These are phyloP conservation scores for Leptopilina drosophilae DNA, from an alignment of 2,888 invertebrate species.

Conservation along the genomic window DNA sequence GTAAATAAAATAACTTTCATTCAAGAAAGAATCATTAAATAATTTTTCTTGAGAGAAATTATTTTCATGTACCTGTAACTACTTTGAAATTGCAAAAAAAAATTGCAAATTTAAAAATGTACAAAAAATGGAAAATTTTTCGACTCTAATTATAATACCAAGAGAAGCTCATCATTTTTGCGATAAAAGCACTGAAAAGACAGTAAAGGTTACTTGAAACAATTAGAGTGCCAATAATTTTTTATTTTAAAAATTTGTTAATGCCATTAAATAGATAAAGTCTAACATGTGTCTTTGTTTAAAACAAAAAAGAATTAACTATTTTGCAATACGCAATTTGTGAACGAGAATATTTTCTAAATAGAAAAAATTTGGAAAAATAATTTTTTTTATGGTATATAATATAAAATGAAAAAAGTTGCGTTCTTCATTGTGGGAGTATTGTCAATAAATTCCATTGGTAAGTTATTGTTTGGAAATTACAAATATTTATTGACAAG, in stretches of 20 bases:
- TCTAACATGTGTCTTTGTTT: background rate
- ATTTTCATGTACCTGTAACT: too few relatives aligned
- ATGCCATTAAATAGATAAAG: slow-evolving; percentile 8
- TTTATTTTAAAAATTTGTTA: background rate
- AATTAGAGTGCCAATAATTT: slow-evolving; percentile 3
- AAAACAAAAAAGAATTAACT: background rate
- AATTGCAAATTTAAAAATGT: background rate
- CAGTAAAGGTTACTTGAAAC: background rate
- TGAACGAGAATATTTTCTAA: background rate
- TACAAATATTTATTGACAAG: too few relatives aligned
- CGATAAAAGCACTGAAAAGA: background rate
- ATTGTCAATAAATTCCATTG: background rate
- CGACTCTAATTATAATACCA: background rate
- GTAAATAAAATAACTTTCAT: too few relatives aligned
- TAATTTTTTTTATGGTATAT: background rate
- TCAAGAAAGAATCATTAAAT: too few relatives aligned
- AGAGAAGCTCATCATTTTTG: background rate
- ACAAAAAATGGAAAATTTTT: background rate
- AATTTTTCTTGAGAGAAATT: too few relatives aligned
- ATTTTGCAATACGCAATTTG: background rate
- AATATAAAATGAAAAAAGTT: background rate
- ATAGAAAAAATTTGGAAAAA: background rate
- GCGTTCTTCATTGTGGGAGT: background rate
- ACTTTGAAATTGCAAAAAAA: too few relatives aligned
- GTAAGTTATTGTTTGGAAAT: background rate